Conservation (phyloP, 2,113 vertebrate species). For the Clarias gariepinus region DNA sequence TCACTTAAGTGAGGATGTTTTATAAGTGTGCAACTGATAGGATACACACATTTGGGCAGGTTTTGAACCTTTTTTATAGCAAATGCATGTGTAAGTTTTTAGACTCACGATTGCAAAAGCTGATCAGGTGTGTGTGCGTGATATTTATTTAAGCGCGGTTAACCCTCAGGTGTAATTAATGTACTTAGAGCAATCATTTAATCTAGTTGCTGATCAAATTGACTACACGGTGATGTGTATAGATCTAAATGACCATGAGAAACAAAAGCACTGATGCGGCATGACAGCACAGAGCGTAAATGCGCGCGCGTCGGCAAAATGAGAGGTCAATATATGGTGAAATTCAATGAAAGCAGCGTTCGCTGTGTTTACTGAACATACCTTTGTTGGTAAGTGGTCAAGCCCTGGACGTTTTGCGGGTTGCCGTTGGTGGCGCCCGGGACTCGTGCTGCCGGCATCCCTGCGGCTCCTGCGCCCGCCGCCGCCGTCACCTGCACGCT, state of each 20-base stretch:
- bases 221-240: background rate
- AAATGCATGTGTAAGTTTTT: background rate
- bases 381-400: slow-evolving; percentile 95
- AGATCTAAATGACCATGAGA: background rate
- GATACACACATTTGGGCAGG: background rate
- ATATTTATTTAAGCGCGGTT: background rate
- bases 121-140: background rate
- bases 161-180: background rate
- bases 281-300: background rate
- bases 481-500: slow-evolving; percentile 97
- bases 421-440: slow-evolving; percentile 87
- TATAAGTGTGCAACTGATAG: background rate
- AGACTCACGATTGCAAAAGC: background rate
- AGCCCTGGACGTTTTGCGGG: slow-evolving; percentile 90
- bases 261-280: slow-evolving; percentile 7
- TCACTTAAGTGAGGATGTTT: background rate
- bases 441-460: slow-evolving; percentile 86
- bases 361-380: slow-evolving; percentile 68
- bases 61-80: background rate
- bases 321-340: background rate
- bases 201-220: background rate
- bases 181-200: background rate
- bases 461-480: slow-evolving; percentile 82
- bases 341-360: background rate
- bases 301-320: slow-evolving; percentile 2